Evolutionary conservation across 2,113 vertebrate species (phyloP), one percentile per base, ranked within the genome.

Genomic region (Amazona vittata): DNA sequence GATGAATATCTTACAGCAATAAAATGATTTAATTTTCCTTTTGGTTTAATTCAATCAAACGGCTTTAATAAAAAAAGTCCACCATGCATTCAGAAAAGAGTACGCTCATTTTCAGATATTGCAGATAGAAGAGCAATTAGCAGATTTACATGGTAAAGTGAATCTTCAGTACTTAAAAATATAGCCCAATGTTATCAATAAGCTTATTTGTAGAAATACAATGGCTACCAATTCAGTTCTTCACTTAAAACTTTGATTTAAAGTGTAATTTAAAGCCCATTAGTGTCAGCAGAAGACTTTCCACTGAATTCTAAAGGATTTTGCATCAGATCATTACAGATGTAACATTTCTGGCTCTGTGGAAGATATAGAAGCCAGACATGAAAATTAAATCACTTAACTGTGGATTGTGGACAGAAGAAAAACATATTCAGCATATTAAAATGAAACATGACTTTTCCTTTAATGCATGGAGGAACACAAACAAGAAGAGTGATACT

Each of bases 331-430:
- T 6, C 19, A 39, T 94, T 89, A 89, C 52, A 87, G 65, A 69
- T 37, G 44, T 19, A 94, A 73, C 35, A 43, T 77, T 94, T 89
- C 44, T 74, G 57, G 12, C 31, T 63, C 57, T 35, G 26, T 52
- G 53, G 59, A 94, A 92, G 67, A 69, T 93, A 91, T 5, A 94
- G 65, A 94, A 94, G 67, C 29, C 89, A 91, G 83, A 93, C 49
- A 77, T 41, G 77, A 89, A 94, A 92, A 91, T 82, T 89, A 89
- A 89, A 92, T 91, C 83, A 87, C n/a, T 95, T 71, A 89, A 79
- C 74, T 94, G 73, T 78, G 65, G 77, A 79, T 44, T 92, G 74
- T 49, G 81, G 89, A 90, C 59, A 79, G 78, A 94, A 95, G 46
- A 55, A 91, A 96, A 89, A 79, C 77, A 85, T 67, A 81, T 90